These are phyloP conservation scores for Caerostris extrusa DNA, from an alignment of 1,140 invertebrate genomes.

Conservation along the genomic window DNA sequence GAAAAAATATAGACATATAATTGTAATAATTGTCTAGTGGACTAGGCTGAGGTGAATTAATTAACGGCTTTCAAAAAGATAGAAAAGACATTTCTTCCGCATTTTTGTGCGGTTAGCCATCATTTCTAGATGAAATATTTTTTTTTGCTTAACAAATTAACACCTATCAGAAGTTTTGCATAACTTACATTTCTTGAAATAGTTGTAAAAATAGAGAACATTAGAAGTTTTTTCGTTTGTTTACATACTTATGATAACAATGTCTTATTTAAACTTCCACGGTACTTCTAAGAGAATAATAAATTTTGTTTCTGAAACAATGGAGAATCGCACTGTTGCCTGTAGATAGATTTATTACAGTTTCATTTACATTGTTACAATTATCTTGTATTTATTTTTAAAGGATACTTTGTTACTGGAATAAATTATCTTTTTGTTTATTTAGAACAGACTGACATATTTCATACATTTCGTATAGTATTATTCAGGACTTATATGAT, in stretches of 20 bases:
- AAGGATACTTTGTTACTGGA: no score
- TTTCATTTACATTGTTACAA: no score
- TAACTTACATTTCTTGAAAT: background rate
- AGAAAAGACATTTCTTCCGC: background rate
- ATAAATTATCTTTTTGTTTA: no score
- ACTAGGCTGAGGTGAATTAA: constrained; percentile 21
- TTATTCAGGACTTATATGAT: no score
- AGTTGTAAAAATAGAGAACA: background rate
- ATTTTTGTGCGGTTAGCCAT: background rate
- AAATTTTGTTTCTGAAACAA: no score
- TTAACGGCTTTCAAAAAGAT: constrained; percentile 36
- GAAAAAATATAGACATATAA: no score
- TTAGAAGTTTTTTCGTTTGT: background rate
- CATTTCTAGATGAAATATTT: background rate
- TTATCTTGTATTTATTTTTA: no score
- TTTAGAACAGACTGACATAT: no score
- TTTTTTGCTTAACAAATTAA: constrained; percentile 51
- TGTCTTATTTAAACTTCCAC: background rate
- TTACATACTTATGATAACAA: background rate
- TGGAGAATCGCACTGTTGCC: no score
- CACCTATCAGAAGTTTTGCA: background rate
- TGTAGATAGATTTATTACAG: no score
- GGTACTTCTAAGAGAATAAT: background rate
- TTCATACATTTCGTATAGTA: no score
- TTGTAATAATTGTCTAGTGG: constrained; percentile 62